phyloP scores from a whole-genome alignment of 2,888 invertebrate species.

The Deilephila porcellus region DNA sequence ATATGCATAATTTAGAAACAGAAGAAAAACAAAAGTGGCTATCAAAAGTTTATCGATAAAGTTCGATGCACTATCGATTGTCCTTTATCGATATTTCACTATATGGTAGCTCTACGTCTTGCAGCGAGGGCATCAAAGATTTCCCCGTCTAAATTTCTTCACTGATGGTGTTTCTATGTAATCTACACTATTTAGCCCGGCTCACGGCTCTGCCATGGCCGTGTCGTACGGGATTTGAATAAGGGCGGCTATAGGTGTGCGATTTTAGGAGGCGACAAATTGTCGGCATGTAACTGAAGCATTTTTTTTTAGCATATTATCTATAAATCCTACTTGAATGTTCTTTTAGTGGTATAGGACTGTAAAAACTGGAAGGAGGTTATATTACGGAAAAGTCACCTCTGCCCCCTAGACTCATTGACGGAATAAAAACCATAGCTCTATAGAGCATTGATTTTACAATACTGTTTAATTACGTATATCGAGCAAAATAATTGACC shows the following conservation, averaged over 20 bases:
- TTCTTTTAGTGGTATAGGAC: no score
- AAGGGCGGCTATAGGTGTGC: slow-evolving; percentile 42
- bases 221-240: slow-evolving; percentile 61
- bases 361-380: no score
- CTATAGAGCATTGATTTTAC: no score
- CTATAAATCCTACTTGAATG: no score
- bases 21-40: no score
- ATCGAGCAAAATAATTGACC: no score
- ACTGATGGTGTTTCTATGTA: slow-evolving; percentile 80
- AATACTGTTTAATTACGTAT: no score
- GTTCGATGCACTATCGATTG: slow-evolving; percentile 1
- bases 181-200: slow-evolving; percentile 72
- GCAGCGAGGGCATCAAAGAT: slow-evolving; percentile 42
- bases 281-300: not conserved
- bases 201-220: slow-evolving; percentile 51
- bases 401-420: no score
- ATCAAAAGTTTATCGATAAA: not conserved
- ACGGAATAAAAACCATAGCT: no score
- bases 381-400: no score
- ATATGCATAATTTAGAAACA: no score
- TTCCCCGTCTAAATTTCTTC: slow-evolving; percentile 58
- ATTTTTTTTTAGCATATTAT: no score
- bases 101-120: slow-evolving; percentile 14
- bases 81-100: slow-evolving; percentile 2
- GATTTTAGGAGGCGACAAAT: slow-evolving; percentile 5